phyloP scores from a whole-genome alignment of 2,797 vertebrate genomes.

The Syndactyla subalaris region DNA sequence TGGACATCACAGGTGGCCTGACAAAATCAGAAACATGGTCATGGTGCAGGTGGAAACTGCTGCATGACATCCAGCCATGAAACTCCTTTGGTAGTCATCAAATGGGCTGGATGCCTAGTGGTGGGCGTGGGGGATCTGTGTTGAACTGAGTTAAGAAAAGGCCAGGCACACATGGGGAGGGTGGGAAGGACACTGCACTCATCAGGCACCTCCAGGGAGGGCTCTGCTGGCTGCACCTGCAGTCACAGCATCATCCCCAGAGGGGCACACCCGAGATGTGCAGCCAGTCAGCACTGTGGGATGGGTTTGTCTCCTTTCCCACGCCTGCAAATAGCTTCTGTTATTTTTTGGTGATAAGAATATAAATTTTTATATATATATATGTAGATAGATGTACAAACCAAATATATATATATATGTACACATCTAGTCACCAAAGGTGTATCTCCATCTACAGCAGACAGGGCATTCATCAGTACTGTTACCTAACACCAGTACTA shows the following conservation, averaged over 20 bases:
- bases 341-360: not conserved
- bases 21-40: rapidly evolving
- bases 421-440: not conserved
- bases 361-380: too few species aligned
- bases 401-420: too few species aligned
- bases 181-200: rapidly evolving
- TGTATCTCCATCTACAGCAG: rapidly evolving
- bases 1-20: not conserved
- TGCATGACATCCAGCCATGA: rapidly evolving
- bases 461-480: rapidly evolving
- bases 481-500: rapidly evolving
- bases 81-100: not conserved
- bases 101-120: rapidly evolving
- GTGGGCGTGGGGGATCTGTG: rapidly evolving
- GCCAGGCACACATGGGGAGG: not conserved
- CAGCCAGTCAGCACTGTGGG: rapidly evolving
- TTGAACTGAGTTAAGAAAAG: rapidly evolving
- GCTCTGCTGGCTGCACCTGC: rapidly evolving
- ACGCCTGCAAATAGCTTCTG: rapidly evolving
- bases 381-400: not conserved
- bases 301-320: too few species aligned
- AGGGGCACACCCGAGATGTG: rapidly evolving
- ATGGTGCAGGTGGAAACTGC: not conserved
- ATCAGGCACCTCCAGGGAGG: not conserved
- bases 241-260: not conserved